Conservation (phyloP, 2,113 vertebrate genomes). For the Plecturocebus donacophilus region DNA sequence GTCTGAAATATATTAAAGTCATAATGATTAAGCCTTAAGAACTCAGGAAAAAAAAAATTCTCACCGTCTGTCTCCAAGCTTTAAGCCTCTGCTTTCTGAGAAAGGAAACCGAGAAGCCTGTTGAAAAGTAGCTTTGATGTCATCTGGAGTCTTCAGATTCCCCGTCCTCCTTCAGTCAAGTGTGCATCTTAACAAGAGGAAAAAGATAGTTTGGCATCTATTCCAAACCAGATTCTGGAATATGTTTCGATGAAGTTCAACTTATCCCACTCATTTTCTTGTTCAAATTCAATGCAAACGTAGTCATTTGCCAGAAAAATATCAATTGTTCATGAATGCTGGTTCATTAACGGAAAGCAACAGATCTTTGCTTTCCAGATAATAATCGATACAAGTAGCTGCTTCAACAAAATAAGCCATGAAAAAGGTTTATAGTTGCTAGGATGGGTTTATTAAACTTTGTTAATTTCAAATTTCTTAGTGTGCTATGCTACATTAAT, state of each 20-base stretch:
- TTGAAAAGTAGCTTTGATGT: conserved; percentile 56
- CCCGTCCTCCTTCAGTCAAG: not conserved
- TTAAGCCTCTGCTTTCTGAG: conserved; percentile 60
- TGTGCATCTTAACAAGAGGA: conserved; percentile 34
- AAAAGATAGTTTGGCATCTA: conserved; percentile 19
- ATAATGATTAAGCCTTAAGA: conserved; percentile 16
- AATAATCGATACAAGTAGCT: not conserved
- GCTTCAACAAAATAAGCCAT: conserved; percentile 33
- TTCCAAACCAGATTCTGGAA: not conserved
- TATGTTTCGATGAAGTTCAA: not conserved
- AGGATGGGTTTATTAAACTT: not conserved
- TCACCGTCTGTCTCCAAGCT: conserved; percentile 57
- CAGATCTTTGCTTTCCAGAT: not conserved
- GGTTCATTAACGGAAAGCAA: conserved; percentile 20
- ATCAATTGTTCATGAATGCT: not conserved
- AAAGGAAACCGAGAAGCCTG: conserved; percentile 58
- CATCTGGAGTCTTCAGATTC: conserved; percentile 59
- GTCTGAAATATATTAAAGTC: conserved; percentile 39
- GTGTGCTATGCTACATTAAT: not conserved
- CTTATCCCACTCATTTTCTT: not conserved
- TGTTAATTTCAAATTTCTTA: not conserved
- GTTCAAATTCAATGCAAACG: not conserved
- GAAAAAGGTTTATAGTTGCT: not conserved
- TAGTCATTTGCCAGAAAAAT: not conserved
- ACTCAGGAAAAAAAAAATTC: conserved; percentile 33